Evolutionary conservation across 2,797 vertebrate genomes (phyloP).

Genomic region (Dromococcyx pavoninus): DNA sequence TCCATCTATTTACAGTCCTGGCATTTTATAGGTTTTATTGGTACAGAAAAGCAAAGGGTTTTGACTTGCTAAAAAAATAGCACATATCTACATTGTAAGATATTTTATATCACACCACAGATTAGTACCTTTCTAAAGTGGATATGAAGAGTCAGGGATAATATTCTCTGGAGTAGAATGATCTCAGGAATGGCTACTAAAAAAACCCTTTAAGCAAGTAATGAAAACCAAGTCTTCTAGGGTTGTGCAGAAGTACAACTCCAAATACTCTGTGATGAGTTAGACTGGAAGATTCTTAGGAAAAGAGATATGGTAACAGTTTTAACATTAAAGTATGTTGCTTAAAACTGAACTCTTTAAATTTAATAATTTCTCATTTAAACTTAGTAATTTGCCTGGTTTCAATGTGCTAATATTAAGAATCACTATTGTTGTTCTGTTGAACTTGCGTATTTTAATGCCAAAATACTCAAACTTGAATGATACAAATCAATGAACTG

Average conservation of each 20-base stretch:
- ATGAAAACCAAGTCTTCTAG: background rate
- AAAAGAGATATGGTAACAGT: background rate
- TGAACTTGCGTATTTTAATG: background rate
- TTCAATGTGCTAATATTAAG: background rate
- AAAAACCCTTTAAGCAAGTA: background rate
- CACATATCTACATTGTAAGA: too few species aligned
- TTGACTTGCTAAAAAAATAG: too few species aligned
- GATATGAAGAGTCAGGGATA: too few species aligned
- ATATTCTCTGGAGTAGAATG: too few species aligned
- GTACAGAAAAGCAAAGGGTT: too few species aligned
- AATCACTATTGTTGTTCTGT: background rate
- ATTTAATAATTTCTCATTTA: background rate
- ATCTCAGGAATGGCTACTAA: too few species aligned
- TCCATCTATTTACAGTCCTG: too few species aligned
- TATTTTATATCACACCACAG: background rate
- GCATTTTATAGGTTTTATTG: too few species aligned
- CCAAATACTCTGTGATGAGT: background rate
- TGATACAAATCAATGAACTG: background rate
- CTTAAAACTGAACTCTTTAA: background rate
- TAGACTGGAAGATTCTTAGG: background rate
- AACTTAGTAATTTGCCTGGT: background rate
- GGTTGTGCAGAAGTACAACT: background rate
- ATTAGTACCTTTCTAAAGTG: background rate
- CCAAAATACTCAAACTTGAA: background rate
- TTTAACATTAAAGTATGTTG: background rate